Evolutionary conservation across 2,113 vertebrate species (phyloP).

Genomic region (Argyrosomus japonicus): DNA sequence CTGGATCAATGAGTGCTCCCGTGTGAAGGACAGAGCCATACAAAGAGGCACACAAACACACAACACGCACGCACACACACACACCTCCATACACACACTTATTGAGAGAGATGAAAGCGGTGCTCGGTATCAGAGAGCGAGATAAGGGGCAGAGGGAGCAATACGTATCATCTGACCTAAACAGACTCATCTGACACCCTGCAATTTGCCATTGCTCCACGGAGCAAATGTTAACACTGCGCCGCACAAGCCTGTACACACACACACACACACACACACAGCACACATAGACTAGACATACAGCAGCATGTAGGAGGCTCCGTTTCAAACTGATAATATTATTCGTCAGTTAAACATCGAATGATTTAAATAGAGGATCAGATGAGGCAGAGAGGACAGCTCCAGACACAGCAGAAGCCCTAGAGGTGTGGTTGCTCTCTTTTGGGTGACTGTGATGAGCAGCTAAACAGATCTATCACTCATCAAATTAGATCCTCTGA

Average conservation of each 20-base stretch:
- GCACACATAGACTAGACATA: not conserved
- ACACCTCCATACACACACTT: slow-evolving; percentile 57
- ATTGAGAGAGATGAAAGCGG: slow-evolving; percentile 74
- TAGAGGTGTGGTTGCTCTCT: slow-evolving; percentile 67
- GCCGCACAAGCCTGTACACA: slow-evolving; percentile 46
- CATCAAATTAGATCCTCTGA: slow-evolving; percentile 66
- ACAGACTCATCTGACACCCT: slow-evolving; percentile 81
- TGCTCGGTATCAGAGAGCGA: slow-evolving; percentile 69
- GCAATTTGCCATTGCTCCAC: slow-evolving; percentile 78
- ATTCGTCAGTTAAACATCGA: slow-evolving; percentile 29
- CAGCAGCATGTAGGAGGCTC: slow-evolving; percentile 35
- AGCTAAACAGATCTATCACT: slow-evolving; percentile 70
- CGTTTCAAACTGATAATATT: slow-evolving; percentile 33
- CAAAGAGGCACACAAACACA: slow-evolving; percentile 69
- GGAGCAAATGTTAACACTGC: slow-evolving; percentile 78
- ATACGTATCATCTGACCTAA: slow-evolving; percentile 82
- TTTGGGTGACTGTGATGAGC: slow-evolving; percentile 65
- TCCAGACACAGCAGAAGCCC: slow-evolving; percentile 54
- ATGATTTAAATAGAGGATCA: slow-evolving; percentile 34
- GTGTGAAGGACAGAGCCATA: slow-evolving; percentile 80
- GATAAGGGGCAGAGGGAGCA: slow-evolving; percentile 72
- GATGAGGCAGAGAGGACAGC: slow-evolving; percentile 35
- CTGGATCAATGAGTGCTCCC: slow-evolving; percentile 79
- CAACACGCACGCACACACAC: slow-evolving; percentile 19
- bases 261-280: slow-evolving; percentile 46